These are phyloP conservation scores for Ochotona princeps DNA, from an alignment of 2,113 vertebrate genomes.

Conservation along the genomic window DNA sequence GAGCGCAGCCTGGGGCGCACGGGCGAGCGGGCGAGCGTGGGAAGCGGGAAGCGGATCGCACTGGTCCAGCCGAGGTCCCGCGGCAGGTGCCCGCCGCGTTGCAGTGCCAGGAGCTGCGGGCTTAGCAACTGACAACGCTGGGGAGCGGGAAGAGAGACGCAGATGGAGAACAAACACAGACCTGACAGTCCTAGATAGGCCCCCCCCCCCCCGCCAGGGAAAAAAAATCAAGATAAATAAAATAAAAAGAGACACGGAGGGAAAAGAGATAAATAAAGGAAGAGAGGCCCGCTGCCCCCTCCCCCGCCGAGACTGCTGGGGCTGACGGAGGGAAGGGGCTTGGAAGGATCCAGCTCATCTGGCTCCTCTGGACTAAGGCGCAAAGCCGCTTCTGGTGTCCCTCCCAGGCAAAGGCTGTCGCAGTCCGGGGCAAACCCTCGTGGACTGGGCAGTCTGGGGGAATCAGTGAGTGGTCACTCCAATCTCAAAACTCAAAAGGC, in stretches of 20 bases:
- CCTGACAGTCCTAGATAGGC: no score
- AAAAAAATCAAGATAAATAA: neutral
- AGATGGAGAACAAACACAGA: no score
- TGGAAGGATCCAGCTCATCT: neutral
- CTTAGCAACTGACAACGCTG: neutral
- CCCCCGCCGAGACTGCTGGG: neutral
- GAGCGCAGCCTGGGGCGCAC: neutral
- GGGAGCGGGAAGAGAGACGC: neutral
- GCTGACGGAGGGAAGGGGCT: neutral
- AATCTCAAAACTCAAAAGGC: neutral
- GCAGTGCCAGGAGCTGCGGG: neutral
- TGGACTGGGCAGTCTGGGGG: neutral
- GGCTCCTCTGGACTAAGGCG: neutral
- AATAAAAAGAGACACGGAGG: neutral
- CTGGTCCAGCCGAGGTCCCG: neutral
- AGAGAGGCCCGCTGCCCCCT: no score
- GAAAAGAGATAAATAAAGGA: neutral
- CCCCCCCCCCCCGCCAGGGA: no score
- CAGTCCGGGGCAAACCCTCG: neutral
- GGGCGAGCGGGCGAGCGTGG: accelerated
- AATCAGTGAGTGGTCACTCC: neutral
- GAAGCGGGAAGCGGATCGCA: no score
- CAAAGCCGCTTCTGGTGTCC: neutral
- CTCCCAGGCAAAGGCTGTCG: neutral
- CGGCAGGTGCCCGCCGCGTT: neutral